Base-by-base conservation (phyloP, 1,140 invertebrate genomes). In the Eriocheir sinensis region DNA sequence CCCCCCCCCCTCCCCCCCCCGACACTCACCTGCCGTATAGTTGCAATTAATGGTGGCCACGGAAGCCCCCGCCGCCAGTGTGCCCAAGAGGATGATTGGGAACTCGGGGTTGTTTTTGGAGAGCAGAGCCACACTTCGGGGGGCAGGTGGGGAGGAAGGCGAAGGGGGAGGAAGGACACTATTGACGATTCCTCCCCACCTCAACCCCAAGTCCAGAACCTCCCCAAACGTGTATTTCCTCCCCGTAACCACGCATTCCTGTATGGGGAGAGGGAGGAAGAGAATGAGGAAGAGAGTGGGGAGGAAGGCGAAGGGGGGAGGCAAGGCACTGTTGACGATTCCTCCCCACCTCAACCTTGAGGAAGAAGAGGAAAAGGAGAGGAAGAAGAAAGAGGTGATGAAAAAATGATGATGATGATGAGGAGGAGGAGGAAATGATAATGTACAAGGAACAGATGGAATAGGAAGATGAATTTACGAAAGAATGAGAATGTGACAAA, bases 1-100 rank as follows among this genome's bases (percentile, higher is more conserved):
- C 3, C 32, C 21, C 40, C 3, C 15, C 17, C 30, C 12, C 89
- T 44, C 89, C 34, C 44, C 72, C 48, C 21, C 89, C 34, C 32
- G n/a, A n/a, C n/a, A 32, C 30, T 72, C 60, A 92, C 91, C 91
- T 80, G 91, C 91, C 17, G 91, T 92, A 40, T 79, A 92, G 91
- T 92, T 92, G 91, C 21, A 40, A 38, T 81, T 92, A n/a, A 92
- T 81, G 60, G 91, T 92, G 17, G 72, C 38, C 21, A 92, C 0
- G 12, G 41, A 40, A n/a, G 60, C 91, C 32, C 91, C 91, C 8
- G 30, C 30, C 27, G 91, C 91, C 91, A 92, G 0, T 9, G 91
- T 81, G 4, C 91, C 91, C 91, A 92, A 15, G 27, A 92, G 8
- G 91, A 92, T n/a, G 0, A 92, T 38, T 9, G 91, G 72, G 38